phyloP scores from a whole-genome alignment of 1,140 invertebrate species.

The Branchinecta lynchi region DNA sequence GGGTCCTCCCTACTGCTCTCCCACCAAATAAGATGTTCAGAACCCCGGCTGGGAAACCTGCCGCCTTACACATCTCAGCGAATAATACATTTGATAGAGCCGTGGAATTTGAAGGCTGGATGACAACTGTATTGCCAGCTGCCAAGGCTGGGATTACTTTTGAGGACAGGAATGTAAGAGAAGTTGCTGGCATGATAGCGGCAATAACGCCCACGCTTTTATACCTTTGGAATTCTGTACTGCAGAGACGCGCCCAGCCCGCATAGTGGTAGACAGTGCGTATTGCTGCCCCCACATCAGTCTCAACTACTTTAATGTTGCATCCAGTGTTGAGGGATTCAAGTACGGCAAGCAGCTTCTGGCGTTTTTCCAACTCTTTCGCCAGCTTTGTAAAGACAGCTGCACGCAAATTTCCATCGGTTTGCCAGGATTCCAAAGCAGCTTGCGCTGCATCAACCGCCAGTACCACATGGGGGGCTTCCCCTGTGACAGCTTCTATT shows the following conservation, averaged over 20 bases:
- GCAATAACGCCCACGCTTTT: constrained; percentile 31
- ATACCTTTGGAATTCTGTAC: constrained; percentile 33
- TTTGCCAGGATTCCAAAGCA: background rate
- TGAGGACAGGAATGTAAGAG: background rate
- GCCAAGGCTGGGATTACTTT: constrained; percentile 39
- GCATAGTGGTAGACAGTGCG: constrained; percentile 33
- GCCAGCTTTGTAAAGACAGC: background rate
- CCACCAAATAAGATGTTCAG: constrained; percentile 34
- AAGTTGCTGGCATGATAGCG: background rate
- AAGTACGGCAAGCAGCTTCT: background rate
- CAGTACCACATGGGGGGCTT: too few species aligned
- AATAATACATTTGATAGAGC: constrained; percentile 24
- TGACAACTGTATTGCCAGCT: constrained; percentile 27
- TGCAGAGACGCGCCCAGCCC: constrained; percentile 35
- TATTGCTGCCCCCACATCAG: background rate
- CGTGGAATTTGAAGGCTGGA: constrained; percentile 25
- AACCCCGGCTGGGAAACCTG: constrained; percentile 27
- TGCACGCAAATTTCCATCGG: background rate
- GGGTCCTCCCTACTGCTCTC: too few species aligned
- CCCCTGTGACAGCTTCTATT: too few species aligned
- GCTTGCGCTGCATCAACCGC: too few species aligned
- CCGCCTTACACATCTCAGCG: constrained; percentile 24
- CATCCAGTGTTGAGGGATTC: background rate
- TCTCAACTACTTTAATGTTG: background rate
- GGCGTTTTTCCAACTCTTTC: background rate